A percentile compares a stretch with the other conserved stretches of the same genome.
phyloP scores from a whole-genome alignment of 2,888 invertebrate species.

The Saturnia japonica region DNA sequence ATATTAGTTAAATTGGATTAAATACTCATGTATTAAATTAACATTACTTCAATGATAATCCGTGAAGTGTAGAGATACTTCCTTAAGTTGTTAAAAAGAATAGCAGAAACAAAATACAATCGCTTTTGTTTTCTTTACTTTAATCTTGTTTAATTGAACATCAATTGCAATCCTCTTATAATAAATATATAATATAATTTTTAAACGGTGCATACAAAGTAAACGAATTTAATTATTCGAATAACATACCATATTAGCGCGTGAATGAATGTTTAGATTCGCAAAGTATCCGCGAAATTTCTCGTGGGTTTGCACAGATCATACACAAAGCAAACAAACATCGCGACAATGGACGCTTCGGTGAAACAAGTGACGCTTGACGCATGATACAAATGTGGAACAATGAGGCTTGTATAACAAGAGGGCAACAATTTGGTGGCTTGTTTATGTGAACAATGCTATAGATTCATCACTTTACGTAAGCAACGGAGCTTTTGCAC shows the following conservation, averaged over 20 bases:
- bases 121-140: background rate
- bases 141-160: background rate
- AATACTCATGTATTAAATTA: background rate
- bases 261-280: constrained; percentile 67
- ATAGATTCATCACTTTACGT: constrained; percentile 58
- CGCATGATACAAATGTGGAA: constrained; percentile 69
- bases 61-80: too few relatives aligned
- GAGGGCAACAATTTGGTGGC: constrained; percentile 65
- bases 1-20: background rate
- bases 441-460: constrained; percentile 72
- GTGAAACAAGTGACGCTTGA: constrained; percentile 67
- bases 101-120: too few relatives aligned
- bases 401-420: constrained; percentile 77
- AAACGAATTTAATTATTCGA: constrained; percentile 35
- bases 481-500: constrained; percentile 58
- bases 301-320: constrained; percentile 59
- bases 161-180: background rate
- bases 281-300: constrained; percentile 70
- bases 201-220: constrained; percentile 8
- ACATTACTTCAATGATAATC: background rate
- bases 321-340: constrained; percentile 75
- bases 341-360: constrained; percentile 75
- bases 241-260: constrained; percentile 46
- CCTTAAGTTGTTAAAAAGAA: too few relatives aligned
- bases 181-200: constrained; percentile 3